Percentiles rank a stretch among this genome's conserved stretches.
These are phyloP conservation scores for Upupa epops DNA, from an alignment of 2,113 vertebrate genomes.

Conservation along the genomic window DNA sequence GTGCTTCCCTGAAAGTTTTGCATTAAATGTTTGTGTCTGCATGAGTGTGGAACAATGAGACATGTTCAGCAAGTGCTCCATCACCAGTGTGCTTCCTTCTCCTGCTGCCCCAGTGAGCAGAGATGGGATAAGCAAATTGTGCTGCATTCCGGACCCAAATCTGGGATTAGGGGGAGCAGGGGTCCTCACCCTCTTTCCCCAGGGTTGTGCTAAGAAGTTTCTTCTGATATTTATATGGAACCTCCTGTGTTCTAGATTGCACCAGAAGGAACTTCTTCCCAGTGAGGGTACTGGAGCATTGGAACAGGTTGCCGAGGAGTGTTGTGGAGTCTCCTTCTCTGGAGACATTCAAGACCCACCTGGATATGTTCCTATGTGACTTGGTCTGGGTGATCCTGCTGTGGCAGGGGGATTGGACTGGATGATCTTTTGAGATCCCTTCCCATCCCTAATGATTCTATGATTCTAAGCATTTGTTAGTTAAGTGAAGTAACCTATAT, in stretches of 20 bases:
- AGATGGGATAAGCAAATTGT: background rate
- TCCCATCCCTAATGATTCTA: too few relatives aligned
- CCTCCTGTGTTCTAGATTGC: too few relatives aligned
- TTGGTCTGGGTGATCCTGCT: too few relatives aligned
- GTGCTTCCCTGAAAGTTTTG: background rate
- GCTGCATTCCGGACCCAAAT: background rate
- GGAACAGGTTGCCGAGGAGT: too few relatives aligned
- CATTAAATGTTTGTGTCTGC: background rate
- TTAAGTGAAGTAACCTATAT: background rate
- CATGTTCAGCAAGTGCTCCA: background rate
- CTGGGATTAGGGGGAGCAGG: background rate
- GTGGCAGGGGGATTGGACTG: too few relatives aligned
- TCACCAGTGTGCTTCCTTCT: accelerated
- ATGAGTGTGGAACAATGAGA: accelerated
- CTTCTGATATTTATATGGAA: too few relatives aligned
- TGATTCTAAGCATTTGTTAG: background rate
- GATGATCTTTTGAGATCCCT: too few relatives aligned
- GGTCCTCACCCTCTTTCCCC: background rate
- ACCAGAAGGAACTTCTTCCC: too few relatives aligned
- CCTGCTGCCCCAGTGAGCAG: accelerated
- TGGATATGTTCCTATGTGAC: too few relatives aligned
- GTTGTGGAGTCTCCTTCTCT: too few relatives aligned
- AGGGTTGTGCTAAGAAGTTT: accelerated
- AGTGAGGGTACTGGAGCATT: too few relatives aligned
- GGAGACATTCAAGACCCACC: too few relatives aligned